Conservation (phyloP, 1,140 invertebrate species). For the Microvelia longipes region DNA sequence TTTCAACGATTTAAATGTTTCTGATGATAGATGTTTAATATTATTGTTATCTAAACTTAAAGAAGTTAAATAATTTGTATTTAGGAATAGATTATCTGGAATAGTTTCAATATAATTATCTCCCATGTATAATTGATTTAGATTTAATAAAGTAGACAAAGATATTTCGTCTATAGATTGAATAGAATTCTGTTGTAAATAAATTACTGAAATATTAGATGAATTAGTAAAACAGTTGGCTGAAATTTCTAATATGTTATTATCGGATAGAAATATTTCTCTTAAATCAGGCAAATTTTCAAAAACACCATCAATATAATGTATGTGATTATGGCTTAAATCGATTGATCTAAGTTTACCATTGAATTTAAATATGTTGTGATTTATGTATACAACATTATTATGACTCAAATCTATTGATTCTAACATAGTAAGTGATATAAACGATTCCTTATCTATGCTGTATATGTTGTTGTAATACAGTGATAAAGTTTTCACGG, state of each 20-base stretch:
- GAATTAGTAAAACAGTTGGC: constrained; percentile 66
- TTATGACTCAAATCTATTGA: constrained; percentile 76
- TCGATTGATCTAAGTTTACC: constrained; percentile 62
- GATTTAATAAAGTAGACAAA: constrained; percentile 50
- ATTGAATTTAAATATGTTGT: constrained; percentile 55
- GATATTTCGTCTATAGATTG: constrained; percentile 53
- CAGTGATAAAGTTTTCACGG: constrained; percentile 59
- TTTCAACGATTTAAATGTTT: constrained; percentile 56
- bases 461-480: constrained; percentile 67
- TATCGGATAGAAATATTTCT: constrained; percentile 72
- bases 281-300: constrained; percentile 55
- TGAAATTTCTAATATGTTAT: constrained; percentile 72
- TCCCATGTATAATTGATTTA: constrained; percentile 68
- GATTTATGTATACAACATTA: constrained; percentile 55
- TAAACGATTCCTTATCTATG: constrained; percentile 61
- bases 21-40: constrained; percentile 60
- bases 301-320: constrained; percentile 66
- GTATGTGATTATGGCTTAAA: constrained; percentile 74
- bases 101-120: constrained; percentile 69
- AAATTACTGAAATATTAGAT: constrained; percentile 57
- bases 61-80: constrained; percentile 56
- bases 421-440: constrained; percentile 53
- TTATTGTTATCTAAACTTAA: constrained; percentile 82
- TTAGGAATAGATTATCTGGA: constrained; percentile 52
- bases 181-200: constrained; percentile 76